These are phyloP conservation scores for Hoplodrina ambigua DNA, from an alignment of 2,888 invertebrate genomes.

Conservation along the genomic window DNA sequence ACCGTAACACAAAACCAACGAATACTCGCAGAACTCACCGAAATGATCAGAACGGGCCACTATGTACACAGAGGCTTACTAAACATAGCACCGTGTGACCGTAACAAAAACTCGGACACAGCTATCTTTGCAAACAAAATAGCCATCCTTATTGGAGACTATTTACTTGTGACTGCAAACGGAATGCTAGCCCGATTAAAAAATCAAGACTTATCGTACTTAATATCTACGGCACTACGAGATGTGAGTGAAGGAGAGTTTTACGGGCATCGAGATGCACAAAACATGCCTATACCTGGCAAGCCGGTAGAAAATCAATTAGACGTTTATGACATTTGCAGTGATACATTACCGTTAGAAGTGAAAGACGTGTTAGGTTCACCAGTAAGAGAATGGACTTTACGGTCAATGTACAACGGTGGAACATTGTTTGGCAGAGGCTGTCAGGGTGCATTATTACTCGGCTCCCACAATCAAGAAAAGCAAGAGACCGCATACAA, in stretches of 20 bases:
- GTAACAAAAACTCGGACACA: constrained; percentile 91
- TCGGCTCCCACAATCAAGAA: constrained; percentile 92
- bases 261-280: constrained; percentile 93
- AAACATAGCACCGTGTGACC: constrained; percentile 85
- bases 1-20: constrained; percentile 89
- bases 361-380: constrained; percentile 86
- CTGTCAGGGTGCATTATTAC: constrained; percentile 94
- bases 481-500: constrained; percentile 93
- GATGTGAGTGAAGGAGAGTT: constrained; percentile 96
- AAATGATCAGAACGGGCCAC: constrained; percentile 96
- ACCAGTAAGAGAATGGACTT: constrained; percentile 93
- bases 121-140: constrained; percentile 97
- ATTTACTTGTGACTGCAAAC: constrained; percentile 95
- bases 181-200: constrained; percentile 93
- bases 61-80: constrained; percentile 93
- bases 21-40: constrained; percentile 92
- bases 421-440: constrained; percentile 93
- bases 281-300: constrained; percentile 94
- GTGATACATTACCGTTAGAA: constrained; percentile 82
- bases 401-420: constrained; percentile 93
- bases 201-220: constrained; percentile 93
- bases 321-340: constrained; percentile 76
- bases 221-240: constrained; percentile 95
- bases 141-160: constrained; percentile 96
- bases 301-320: constrained; percentile 81